Evolutionary conservation across 2,113 vertebrate species (phyloP), one percentile per base, ranked within the genome.

Genomic region (Prochilodus magdalenae): DNA sequence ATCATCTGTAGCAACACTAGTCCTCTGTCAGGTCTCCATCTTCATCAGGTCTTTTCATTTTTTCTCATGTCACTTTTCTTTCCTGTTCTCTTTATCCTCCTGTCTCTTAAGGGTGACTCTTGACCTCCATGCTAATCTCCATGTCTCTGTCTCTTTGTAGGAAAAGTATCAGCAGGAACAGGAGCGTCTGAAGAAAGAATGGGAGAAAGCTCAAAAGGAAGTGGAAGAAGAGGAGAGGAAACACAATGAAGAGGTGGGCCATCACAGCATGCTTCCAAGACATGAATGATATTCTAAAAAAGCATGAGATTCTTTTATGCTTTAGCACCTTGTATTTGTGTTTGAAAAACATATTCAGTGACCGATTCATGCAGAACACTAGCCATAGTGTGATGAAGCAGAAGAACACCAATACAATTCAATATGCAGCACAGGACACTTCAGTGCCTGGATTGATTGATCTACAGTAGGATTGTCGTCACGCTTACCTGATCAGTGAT

Each of bases 181-280:
- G 88, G 94, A 97, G 89, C 97, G 97, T 89, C 93, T 99, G 86
- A 98, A 97, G 90, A 93, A 96, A 83, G 98, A 98, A 85, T 99
- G 98, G 98, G 97, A 99, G 89, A 97, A 94, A 80, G 97, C 98
- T 1, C 98, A 99, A 83, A 95, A 93, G 55, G 98, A 99, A 87
- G 98, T 98, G 77, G 94, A 97, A 88, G 97, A 99, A 85, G 97
- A 99, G 74, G 98, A 97, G 27, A 95, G 97, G 70, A 97, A 95
- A 93, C 97, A 99, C 89, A 95, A 97, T 0, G 98, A 99, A 85
- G 97, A 99, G 97, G 98, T 98, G 49, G 22, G 57, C 53, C 20
- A 57, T 51, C 49, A 18, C 14, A 51, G 1, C 49, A 44, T 1
- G 40, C 8, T 49, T 49, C 1, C 47, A 49, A 10, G 13, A 49